Base-by-base conservation (phyloP, 2,113 vertebrate genomes). In the Ceyx cyanopectus region DNA sequence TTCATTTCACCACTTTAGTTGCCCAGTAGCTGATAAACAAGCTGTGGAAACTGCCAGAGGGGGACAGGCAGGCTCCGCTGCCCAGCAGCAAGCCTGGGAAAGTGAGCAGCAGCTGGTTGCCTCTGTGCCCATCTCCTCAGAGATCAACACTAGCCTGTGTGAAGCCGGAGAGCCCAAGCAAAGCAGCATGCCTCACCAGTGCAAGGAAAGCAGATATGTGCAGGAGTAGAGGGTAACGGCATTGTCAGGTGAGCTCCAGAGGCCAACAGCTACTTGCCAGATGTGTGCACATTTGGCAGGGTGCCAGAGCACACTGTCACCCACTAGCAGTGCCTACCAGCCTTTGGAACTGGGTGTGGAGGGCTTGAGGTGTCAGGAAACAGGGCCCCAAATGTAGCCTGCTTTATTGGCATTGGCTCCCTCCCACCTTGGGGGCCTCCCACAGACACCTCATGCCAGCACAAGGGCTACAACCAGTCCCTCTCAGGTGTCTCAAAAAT, bases 241-340 rank as follows among this genome's bases (percentile, higher is more conserved):
- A 50, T 21, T 12, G 23, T 50, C 21, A 22, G 11, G 48, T 50
- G 21, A 89, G 43, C 26, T 74, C 37, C 1, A 5, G 83, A 37
- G 45, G 17, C 87, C 14, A 43, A 69, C 90, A 92, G 90, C 92
- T 94, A 80, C 30, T 68, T 5, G 18, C 57, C 94, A 95, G 93
- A 89, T 85, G 78, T 93, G 89, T 29, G 6, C 85, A 60, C 74
- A 91, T 87, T 89, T 95, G 90, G 22, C 2, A 1, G 22, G 56
- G 60, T 8, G 50, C 72, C 85, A 29, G n/a, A 83, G 58, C 60
- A 69, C 83, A 21, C 32, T 5, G 50, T 70, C 79, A 85, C 70
- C 77, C 50, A 9, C 68, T 73, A 57, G 85, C 29, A 15, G 84
- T 84, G 84, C 87, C 84, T 61, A 34, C 77, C 66, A 74, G 58